A percentile compares a stretch with the other conserved stretches of the same genome.
Evolutionary conservation across 2,888 invertebrate species (phyloP).

Genomic region (Cotesia congregata): DNA sequence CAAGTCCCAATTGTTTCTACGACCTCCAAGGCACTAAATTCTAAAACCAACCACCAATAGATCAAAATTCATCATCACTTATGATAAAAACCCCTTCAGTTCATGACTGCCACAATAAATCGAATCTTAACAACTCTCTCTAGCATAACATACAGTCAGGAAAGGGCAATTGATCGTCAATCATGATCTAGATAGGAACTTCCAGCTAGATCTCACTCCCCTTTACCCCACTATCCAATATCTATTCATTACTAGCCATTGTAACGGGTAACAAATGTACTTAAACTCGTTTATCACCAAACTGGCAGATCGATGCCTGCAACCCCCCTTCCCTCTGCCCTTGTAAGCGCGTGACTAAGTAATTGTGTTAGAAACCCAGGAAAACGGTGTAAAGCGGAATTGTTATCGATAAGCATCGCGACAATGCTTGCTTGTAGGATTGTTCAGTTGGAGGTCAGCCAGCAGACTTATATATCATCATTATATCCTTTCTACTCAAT

Average conservation of each 20-base stretch:
- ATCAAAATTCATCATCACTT: no score
- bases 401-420: not conserved
- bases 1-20: no score
- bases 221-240: not conserved
- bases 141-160: no score
- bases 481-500: constrained; percentile 1
- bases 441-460: not conserved
- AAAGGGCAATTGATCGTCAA: no score
- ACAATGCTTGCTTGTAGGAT: not conserved
- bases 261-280: not conserved
- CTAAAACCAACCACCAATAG: no score
- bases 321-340: no score
- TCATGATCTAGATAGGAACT: no score
- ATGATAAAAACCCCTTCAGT: no score
- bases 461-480: constrained; percentile 12
- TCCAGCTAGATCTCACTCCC: no score
- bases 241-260: not conserved
- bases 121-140: no score
- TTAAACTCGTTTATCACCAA: not conserved
- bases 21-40: no score
- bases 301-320: not conserved
- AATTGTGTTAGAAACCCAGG: not conserved
- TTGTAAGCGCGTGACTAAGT: not conserved
- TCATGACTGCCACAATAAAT: no score
- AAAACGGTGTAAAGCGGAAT: not conserved